Base-by-base conservation (phyloP, 2,113 vertebrate genomes). In the Ranitomeya imitator region DNA sequence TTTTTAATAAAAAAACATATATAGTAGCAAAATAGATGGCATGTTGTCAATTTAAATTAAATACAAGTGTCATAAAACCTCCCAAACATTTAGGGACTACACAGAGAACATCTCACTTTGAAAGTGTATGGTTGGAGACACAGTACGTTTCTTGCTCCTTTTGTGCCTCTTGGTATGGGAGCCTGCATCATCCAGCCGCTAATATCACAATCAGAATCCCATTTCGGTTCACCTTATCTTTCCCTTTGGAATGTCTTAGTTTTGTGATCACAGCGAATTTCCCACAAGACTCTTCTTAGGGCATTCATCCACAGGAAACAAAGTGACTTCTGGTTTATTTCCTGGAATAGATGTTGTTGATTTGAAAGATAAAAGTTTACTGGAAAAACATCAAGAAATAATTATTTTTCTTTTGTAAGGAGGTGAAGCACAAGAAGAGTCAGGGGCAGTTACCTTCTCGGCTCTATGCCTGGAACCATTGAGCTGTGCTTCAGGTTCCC, bases 161-260 rank as follows among this genome's bases (percentile, higher is more conserved):
- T 71, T 23, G 15, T 71, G 14, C 14, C 69, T 37, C 69, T 31
- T 31, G 55, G 26, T 65, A 21, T 83, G 18, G 80, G 52, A 79
- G 89, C 73, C 86, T 69, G 81, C 81, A 16, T 54, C 21, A 52
- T 23, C 63, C 45, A 69, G 19, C 11, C 21, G 52, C 81, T 54
- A 83, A 83, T 60, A 52, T 63, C 60, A 78, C 76, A 79, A 69
- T 57, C 51, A 13, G 71, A 57, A 54, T 83, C 77, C 55, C 45
- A 86, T 80, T 57, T 55, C 60, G 69, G 59, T 54, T 67, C 21
- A 79, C 85, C 51, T 86, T 86, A 86, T 86, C 85, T 86, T 15
- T 7, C 3, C 16, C 45, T 67, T 45, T 79, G 76, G 85, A 80
- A 67, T 55, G 69, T 67, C 6, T 57, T 18, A 57, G 23, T 77